phyloP scores from a whole-genome alignment of 2,888 invertebrate genomes.

The Achlya flavicornis region DNA sequence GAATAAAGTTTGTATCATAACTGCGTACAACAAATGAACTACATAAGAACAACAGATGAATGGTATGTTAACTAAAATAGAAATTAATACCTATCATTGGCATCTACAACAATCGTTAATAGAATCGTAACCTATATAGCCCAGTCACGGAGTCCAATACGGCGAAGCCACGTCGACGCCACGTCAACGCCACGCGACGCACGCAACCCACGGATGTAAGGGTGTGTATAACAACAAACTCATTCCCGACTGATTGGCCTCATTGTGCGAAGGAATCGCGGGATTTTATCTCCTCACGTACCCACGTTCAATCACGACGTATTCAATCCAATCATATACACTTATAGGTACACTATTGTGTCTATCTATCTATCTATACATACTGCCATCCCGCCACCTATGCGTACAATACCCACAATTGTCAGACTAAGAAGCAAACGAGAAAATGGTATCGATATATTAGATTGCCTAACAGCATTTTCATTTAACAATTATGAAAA shows the following conservation, averaged over 20 bases:
- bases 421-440: conserved; percentile 26
- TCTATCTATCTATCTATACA: conserved; percentile 28
- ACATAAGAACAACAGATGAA: background rate
- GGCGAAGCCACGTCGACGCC: background rate
- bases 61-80: too few relatives aligned
- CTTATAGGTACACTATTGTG: conserved; percentile 23
- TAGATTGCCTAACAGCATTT: background rate
- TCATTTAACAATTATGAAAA: background rate
- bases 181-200: background rate
- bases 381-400: conserved; percentile 13
- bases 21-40: background rate
- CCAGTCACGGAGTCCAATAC: too few relatives aligned
- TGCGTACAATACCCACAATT: conserved; percentile 24
- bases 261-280: conserved; percentile 58
- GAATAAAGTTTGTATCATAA: background rate
- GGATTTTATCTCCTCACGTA: conserved; percentile 49
- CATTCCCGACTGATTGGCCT: conserved; percentile 62
- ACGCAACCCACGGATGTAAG: background rate
- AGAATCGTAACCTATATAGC: too few relatives aligned
- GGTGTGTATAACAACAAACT: conserved; percentile 48
- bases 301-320: conserved; percentile 58
- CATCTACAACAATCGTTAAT: too few relatives aligned
- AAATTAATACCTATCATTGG: too few relatives aligned
- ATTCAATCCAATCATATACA: conserved; percentile 53
- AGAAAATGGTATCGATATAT: conserved; percentile 12